phyloP scores from a whole-genome alignment of 2,113 vertebrate species.

The Hippoglossus stenolepis region DNA sequence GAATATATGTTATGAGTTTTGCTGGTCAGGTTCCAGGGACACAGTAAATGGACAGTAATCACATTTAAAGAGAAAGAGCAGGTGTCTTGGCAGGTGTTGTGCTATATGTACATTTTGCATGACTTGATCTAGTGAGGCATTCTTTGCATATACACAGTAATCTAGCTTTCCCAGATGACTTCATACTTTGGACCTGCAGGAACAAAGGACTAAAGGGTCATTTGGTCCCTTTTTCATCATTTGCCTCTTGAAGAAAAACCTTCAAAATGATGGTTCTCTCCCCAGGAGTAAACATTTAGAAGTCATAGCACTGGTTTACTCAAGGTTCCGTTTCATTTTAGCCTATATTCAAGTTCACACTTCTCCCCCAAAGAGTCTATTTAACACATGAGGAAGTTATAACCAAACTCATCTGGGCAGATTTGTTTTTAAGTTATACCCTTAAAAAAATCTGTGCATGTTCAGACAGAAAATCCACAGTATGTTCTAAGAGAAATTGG shows the following conservation, averaged over 20 bases:
- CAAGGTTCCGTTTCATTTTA: constrained; percentile 64
- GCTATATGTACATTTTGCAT: constrained; percentile 46
- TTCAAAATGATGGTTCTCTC: constrained; percentile 72
- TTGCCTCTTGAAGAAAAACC: constrained; percentile 71
- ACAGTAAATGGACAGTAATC: constrained; percentile 22
- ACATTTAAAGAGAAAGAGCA: constrained; percentile 55
- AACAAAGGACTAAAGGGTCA: constrained; percentile 51
- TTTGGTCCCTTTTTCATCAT: constrained; percentile 76
- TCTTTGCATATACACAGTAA: constrained; percentile 58
- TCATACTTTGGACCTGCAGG: constrained; percentile 66
- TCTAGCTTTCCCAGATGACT: constrained; percentile 72
- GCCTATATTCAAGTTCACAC: constrained; percentile 48
- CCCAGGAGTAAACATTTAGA: constrained; percentile 77
- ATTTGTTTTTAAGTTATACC: constrained; percentile 48
- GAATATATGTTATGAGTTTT: not conserved
- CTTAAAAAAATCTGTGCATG: constrained; percentile 2
- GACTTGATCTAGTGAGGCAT: constrained; percentile 45
- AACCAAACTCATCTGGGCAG: constrained; percentile 44
- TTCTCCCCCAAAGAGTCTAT: no score
- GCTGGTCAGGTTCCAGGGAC: constrained; percentile 12
- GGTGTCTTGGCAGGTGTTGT: constrained; percentile 67
- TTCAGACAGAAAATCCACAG: constrained; percentile 21
- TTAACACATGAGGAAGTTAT: constrained; percentile 64
- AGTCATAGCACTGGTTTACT: constrained; percentile 74
- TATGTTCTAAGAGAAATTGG: constrained; percentile 22